Percentiles rank a stretch among this genome's conserved stretches.
These are phyloP conservation scores for Eremobia ochroleuca DNA, from an alignment of 2,888 invertebrate genomes.

Conservation along the genomic window DNA sequence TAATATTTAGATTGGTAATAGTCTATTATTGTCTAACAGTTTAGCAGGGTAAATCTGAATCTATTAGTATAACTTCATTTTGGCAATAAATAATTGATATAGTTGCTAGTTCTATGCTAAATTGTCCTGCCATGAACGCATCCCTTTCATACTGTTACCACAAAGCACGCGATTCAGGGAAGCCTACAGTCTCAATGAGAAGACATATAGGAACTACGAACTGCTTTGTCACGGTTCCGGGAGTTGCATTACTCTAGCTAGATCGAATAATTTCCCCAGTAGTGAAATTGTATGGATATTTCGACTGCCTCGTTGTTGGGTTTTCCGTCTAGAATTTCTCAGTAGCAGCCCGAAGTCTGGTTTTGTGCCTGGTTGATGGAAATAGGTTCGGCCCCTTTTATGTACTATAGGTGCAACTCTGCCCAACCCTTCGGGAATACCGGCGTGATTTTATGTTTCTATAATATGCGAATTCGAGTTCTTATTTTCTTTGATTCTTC, in stretches of 20 bases:
- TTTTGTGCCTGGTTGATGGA: no score
- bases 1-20: background rate
- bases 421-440: no score
- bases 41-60: no score
- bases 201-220: background rate
- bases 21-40: background rate
- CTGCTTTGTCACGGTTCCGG: background rate
- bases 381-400: no score
- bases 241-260: background rate
- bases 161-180: background rate
- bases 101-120: background rate
- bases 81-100: background rate
- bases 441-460: no score
- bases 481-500: background rate
- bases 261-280: background rate
- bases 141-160: background rate
- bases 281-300: background rate
- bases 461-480: background rate
- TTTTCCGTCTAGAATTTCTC: no score
- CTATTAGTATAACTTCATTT: background rate
- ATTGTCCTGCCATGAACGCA: background rate
- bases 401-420: no score
- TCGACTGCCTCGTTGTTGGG: no score
- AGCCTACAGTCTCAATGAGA: background rate
- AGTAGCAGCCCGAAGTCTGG: no score